These are phyloP conservation scores for Tonatia bakeri DNA, from an alignment of 2,113 vertebrate species.

Conservation along the genomic window DNA sequence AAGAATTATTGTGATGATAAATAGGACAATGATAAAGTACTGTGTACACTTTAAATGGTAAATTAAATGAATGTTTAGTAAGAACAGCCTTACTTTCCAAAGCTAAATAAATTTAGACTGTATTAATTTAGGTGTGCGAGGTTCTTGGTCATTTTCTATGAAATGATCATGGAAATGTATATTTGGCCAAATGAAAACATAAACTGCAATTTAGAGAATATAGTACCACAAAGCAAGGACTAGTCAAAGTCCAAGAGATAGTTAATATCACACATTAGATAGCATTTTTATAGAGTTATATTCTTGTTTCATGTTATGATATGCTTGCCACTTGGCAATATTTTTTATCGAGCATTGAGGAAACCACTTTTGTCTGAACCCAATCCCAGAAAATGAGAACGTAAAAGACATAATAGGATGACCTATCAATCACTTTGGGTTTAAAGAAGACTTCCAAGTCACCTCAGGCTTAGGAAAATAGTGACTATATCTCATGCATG, in stretches of 20 bases:
- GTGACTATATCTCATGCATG: not conserved
- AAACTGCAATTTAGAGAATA: not conserved
- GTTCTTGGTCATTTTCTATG: not conserved
- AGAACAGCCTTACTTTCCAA: not conserved
- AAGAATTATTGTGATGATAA: not conserved
- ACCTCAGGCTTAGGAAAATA: not conserved
- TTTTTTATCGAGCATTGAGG: not conserved
- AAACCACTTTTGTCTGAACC: not conserved
- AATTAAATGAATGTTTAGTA: not conserved
- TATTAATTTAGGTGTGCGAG: fast-evolving
- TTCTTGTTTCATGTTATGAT: not conserved
- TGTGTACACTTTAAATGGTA: not conserved
- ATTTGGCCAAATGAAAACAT: not conserved
- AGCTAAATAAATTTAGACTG: not conserved
- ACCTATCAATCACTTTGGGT: not conserved
- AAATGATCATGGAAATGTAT: not conserved
- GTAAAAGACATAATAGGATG: not conserved
- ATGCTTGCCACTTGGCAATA: not conserved
- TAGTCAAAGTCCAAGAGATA: not conserved
- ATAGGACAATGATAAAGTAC: not conserved
- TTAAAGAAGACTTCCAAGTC: not conserved
- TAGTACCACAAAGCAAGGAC: not conserved
- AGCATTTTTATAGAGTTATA: not conserved
- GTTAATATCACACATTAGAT: not conserved
- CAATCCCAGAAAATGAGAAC: not conserved